Evolutionary conservation across 2,113 vertebrate species (phyloP), one percentile per base, ranked within the genome.

Genomic region (Eublepharis macularius): DNA sequence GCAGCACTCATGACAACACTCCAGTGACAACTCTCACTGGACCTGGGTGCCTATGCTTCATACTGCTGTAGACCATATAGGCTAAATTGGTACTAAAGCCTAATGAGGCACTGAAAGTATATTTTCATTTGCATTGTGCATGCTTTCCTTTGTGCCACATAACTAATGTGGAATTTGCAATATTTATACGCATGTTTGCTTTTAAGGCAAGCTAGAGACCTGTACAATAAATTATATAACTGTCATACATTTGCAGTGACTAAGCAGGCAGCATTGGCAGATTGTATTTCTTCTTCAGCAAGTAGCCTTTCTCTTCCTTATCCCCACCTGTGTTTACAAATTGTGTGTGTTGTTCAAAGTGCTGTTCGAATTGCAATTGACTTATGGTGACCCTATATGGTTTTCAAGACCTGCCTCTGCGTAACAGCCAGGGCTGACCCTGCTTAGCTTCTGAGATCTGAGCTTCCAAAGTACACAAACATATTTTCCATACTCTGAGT

Each of bases 251-350:
- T 92, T 90, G 11, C 14, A 87, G 32, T 65, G 51, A 82, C 21
- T 86, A 84, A 86, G 3, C 76, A 82, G 1, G 69, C 41, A 29
- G 84, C 54, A 1, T n/a, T 80, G 6, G 1, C 65, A 77, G 47
- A 29, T 82, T 6, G 57, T 89, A 83, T 90, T 47, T 77, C 88
- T 90, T 29, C 76, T 78, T 66, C 14, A 81, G 4, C 69, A 65
- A 88, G 34, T 34, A 69, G 66, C 1, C 0, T 76, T 90, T 83
- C 76, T 72, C 34, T 86, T 85, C 45, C 82, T 47, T 39, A 19
- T 82, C 45, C 82, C 76, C 4, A 21, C 17, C 0, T 5, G 41
- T 83, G 16, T 76, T 88, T 86, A 84, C 45, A 73, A 11, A 65
- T 86, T 89, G 0, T 2, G 16, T n/a, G n/a, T n/a, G n/a, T n/a